Evolutionary conservation across 2,888 invertebrate genomes (phyloP).

Genomic region (Cryptus armator): DNA sequence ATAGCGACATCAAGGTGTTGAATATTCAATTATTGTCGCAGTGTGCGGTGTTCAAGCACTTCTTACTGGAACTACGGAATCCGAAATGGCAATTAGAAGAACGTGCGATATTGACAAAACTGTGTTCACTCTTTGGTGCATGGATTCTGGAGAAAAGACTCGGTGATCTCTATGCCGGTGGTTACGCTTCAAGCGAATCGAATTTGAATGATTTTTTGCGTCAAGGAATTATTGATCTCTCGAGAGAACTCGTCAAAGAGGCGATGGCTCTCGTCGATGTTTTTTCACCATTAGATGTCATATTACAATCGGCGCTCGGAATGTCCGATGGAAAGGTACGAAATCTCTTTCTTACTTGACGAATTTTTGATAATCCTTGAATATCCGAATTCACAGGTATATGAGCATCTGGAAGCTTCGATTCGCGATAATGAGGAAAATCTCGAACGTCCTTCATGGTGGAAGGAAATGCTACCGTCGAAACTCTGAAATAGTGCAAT

Average conservation of each 20-base stretch:
- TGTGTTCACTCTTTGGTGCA: constrained; percentile 89
- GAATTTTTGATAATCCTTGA: neutral
- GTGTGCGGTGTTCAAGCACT: constrained; percentile 86
- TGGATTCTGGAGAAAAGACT: constrained; percentile 92
- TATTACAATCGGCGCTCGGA: constrained; percentile 89
- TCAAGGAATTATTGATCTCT: constrained; percentile 86
- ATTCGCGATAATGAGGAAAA: neutral
- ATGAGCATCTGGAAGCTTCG: constrained; percentile 89
- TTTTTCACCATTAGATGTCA: constrained; percentile 88
- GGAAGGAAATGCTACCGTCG: neutral
- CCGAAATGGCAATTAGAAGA: constrained; percentile 86
- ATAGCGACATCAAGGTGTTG: neutral
- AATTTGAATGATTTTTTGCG: constrained; percentile 82
- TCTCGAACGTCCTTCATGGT: neutral
- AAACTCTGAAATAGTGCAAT: neutral
- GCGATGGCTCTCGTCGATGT: constrained; percentile 88
- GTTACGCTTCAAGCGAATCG: constrained; percentile 79
- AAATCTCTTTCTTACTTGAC: neutral
- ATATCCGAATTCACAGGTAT: constrained; percentile 85
- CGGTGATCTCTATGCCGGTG: constrained; percentile 90
- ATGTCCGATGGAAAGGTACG: constrained; percentile 88
- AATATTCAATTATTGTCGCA: constrained; percentile 72
- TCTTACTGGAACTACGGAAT: constrained; percentile 84
- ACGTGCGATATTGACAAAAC: constrained; percentile 86
- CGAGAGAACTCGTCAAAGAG: constrained; percentile 87